Base-by-base conservation (phyloP, 2,113 vertebrate genomes). In the Passer montanus region DNA sequence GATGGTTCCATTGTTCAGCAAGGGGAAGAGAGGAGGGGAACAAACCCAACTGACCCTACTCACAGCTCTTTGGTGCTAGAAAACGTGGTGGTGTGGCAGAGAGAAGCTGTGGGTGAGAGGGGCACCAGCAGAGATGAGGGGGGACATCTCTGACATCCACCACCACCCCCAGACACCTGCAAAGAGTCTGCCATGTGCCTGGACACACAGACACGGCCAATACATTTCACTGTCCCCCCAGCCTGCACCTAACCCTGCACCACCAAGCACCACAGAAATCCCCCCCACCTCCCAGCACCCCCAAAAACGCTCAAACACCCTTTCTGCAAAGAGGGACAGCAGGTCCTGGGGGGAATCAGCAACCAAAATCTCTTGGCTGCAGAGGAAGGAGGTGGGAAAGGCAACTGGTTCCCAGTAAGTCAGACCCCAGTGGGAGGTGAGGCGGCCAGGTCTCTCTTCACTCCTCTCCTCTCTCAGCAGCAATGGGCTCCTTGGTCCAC, bases 401-500 rank as follows among this genome's bases (percentile, higher is more conserved):
- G 70, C 20, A 6, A 92, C 93, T 21, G n/a, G 95, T 92, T 97
- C 97, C 97, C 46, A 78, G 89, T 73, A 70, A 70, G 33, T 49
- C 81, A 55, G 85, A 93, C 28, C 76, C 88, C 3, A 1, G 33
- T 0, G 0, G 77, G 18, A 96, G 31, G 78, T 0, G 5, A 37
- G 24, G 84, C 84, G 84, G 63, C 46, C 62, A 75, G 80, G 55
- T 86, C 47, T 73, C 55, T 1, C 10, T 82, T 97, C 91, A 98
- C 82, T 98, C 98, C 86, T 98, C 98, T 33, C 94, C 97, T 96
- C 77, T 96, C 88, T 97, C 97, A 2, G 96, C 96, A 85, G 96
- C 95, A 0, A 95, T 93, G 66, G 95, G 96, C 70, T 97, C 97
- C 89, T 97, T 95, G 82, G 95, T 94, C 98, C 97, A 98, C 92